Evolutionary conservation across 2,113 vertebrate species (phyloP).

Genomic region (Lagopus leucura): DNA sequence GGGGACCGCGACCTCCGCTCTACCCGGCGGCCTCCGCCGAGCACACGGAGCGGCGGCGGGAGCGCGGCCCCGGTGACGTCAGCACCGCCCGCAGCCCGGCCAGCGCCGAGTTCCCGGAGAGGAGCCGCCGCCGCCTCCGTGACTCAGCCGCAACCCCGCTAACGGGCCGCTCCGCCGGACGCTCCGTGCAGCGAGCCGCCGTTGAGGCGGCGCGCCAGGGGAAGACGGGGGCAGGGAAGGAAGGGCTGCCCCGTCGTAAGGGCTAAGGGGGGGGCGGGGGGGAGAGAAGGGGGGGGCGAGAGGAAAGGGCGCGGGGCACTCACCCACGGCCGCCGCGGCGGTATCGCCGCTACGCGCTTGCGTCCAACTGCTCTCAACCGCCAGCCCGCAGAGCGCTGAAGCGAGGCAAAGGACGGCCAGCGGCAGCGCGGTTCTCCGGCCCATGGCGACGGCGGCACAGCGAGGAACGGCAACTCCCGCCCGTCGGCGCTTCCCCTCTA

Average conservation of each 20-base stretch:
- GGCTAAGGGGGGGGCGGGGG: neutral
- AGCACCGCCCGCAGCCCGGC: no score
- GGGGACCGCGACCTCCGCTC: neutral
- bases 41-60: no score
- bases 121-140: no score
- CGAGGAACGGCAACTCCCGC: fast-evolving
- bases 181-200: no score
- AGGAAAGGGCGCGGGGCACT: neutral
- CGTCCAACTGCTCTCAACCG: neutral
- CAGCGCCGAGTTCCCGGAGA: no score
- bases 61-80: no score
- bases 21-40: neutral
- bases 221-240: neutral
- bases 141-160: no score
- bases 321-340: fast-evolving
- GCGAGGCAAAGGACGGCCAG: neutral
- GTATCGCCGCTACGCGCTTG: no score
- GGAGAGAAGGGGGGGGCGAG: fast-evolving
- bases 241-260: neutral
- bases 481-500: fast-evolving
- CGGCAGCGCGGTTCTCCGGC: neutral
- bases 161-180: no score
- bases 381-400: neutral
- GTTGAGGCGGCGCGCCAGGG: neutral
- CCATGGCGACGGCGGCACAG: neutral